Evolutionary conservation across 1,140 invertebrate species (phyloP).

Genomic region (Drosophila eugracilis): DNA sequence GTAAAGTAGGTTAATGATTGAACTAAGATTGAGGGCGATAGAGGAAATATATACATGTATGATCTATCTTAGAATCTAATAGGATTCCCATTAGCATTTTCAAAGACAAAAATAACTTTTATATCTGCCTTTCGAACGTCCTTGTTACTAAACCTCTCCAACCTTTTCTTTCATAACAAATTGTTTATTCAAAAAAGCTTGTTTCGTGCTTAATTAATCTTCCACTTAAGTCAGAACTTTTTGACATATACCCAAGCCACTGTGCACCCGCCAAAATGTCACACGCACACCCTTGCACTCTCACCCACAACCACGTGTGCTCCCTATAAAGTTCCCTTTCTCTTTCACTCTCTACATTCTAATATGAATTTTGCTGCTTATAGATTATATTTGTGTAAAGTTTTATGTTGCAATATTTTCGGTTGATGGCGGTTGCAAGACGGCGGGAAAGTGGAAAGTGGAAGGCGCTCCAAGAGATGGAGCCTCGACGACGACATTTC

Average conservation of each 20-base stretch:
- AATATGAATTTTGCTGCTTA: slow-evolving; percentile 83
- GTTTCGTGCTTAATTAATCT: slow-evolving; percentile 15
- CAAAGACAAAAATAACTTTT: neutral
- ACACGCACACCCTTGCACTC: slow-evolving; percentile 35
- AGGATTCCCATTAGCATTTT: neutral
- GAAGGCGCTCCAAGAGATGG: neutral
- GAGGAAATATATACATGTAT: neutral
- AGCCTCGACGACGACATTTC: slow-evolving; percentile 62
- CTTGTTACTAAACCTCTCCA: too few species aligned
- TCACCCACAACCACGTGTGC: slow-evolving; percentile 13
- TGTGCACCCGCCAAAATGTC: slow-evolving; percentile 56
- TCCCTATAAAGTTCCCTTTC: slow-evolving; percentile 2
- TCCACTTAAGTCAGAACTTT: slow-evolving; percentile 6
- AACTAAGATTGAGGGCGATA: neutral
- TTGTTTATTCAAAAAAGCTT: neutral
- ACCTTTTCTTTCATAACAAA: slow-evolving; percentile 2
- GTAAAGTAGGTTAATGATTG: neutral
- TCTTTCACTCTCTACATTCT: slow-evolving; percentile 55
- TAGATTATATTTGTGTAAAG: slow-evolving; percentile 84
- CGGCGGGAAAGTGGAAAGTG: neutral
- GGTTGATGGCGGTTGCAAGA: slow-evolving; percentile 37
- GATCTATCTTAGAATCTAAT: neutral
- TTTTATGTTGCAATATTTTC: slow-evolving; percentile 84
- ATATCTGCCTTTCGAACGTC: too few species aligned
- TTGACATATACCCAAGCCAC: slow-evolving; percentile 18